phyloP scores from a whole-genome alignment of 2,888 invertebrate species.

The Ochropacha duplaris region DNA sequence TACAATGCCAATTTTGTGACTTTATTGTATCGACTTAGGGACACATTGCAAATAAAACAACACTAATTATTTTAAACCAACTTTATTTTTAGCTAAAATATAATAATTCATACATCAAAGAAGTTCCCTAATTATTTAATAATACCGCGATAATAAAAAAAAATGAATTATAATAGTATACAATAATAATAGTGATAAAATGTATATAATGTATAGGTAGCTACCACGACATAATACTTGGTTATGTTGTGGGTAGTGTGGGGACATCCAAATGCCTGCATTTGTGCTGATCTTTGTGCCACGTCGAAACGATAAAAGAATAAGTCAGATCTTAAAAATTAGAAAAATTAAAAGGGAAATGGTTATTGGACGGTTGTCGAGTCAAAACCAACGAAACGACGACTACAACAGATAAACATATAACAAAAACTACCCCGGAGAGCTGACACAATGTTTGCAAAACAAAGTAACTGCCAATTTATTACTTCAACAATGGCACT shows the following conservation, averaged over 20 bases:
- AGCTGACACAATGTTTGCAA: not conserved
- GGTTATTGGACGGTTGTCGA: constrained; percentile 71
- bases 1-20: too few relatives aligned
- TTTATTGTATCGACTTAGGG: too few relatives aligned
- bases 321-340: constrained; percentile 52
- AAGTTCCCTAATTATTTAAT: constrained; percentile 76
- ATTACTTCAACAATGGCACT: not conserved
- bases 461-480: not conserved
- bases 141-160: constrained; percentile 70
- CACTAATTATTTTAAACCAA: constrained; percentile 75
- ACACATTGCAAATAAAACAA: constrained; percentile 50
- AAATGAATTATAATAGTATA: constrained; percentile 34
- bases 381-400: constrained; percentile 31
- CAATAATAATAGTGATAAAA: constrained; percentile 40
- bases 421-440: constrained; percentile 21
- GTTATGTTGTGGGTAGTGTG: constrained; percentile 28
- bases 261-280: constrained; percentile 36
- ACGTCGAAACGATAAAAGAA: constrained; percentile 26
- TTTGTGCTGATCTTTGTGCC: constrained; percentile 49
- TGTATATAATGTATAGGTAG: constrained; percentile 40
- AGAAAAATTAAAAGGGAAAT: constrained; percentile 42
- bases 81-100: constrained; percentile 84
- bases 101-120: constrained; percentile 83
- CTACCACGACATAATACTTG: constrained; percentile 61
- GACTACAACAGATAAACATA: constrained; percentile 10